A percentile compares a stretch with the other conserved stretches of the same genome.
Evolutionary conservation across 2,888 invertebrate species (phyloP).

Genomic region (Xylota sylvarum): DNA sequence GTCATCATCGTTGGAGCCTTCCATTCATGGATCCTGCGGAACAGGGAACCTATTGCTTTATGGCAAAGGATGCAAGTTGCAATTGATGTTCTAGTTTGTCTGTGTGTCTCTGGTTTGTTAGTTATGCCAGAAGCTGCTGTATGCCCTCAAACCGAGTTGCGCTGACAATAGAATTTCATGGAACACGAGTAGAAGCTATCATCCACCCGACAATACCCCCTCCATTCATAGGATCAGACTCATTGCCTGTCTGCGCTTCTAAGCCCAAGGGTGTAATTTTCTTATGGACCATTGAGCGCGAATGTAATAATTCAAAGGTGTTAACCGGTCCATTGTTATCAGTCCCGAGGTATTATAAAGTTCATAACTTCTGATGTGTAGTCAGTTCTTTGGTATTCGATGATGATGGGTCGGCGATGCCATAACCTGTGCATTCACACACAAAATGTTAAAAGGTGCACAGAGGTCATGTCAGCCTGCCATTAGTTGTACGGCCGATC

Average conservation of each 20-base stretch:
- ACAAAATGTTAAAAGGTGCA: conserved; percentile 16
- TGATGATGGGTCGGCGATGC: conserved; percentile 38
- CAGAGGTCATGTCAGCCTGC: conserved; percentile 13
- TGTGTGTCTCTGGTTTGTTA: conserved; percentile 36
- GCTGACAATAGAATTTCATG: conserved; percentile 65
- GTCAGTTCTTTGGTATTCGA: conserved; percentile 39
- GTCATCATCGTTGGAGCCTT: conserved; percentile 59
- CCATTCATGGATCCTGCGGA: conserved; percentile 63
- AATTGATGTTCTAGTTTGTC: conserved; percentile 61
- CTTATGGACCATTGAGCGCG: conserved; percentile 66
- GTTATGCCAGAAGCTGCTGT: conserved; percentile 42
- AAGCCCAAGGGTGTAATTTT: conserved; percentile 65
- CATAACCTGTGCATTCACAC: conserved; percentile 18
- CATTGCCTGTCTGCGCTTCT: conserved; percentile 51
- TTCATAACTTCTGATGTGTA: conserved; percentile 68
- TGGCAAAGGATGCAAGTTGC: conserved; percentile 60
- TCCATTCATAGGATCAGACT: conserved; percentile 17
- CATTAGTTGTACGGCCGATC: conserved; percentile 14
- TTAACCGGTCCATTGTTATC: conserved; percentile 69
- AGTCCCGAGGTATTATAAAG: conserved; percentile 54
- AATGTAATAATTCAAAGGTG: conserved; percentile 72
- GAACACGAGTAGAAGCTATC: conserved; percentile 39
- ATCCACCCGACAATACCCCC: conserved; percentile 16
- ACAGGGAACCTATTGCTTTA: conserved; percentile 68
- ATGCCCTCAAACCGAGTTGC: conserved; percentile 14